Evolutionary conservation across 2,888 invertebrate genomes (phyloP).

Genomic region (Eupithecia tripunctaria): DNA sequence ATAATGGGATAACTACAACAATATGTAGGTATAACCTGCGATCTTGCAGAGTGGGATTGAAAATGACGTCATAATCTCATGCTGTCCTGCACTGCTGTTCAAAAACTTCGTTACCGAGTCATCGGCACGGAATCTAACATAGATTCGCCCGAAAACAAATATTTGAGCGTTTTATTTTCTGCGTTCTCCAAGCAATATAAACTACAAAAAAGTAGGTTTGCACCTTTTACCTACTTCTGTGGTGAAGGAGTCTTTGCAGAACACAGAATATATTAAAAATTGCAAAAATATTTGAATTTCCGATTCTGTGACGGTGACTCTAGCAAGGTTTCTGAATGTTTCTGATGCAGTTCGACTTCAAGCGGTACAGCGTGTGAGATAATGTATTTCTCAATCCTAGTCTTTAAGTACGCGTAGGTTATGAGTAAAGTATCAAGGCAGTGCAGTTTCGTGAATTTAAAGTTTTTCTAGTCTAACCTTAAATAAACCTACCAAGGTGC

Average conservation of each 20-base stretch:
- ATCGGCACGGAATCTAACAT: too few relatives aligned
- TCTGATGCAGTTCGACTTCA: not conserved
- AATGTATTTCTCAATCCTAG: not conserved
- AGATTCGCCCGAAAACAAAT: too few relatives aligned
- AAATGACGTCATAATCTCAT: not conserved
- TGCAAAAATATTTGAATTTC: too few relatives aligned
- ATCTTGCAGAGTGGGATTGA: not conserved
- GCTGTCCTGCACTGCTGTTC: not conserved
- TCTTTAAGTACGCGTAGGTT: not conserved
- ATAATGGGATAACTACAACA: not conserved
- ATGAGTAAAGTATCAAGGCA: not conserved
- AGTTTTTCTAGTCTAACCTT: not conserved
- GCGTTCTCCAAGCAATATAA: too few relatives aligned
- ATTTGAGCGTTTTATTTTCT: too few relatives aligned
- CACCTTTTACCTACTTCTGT: too few relatives aligned
- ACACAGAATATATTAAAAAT: too few relatives aligned
- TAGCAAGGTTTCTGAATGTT: too few relatives aligned
- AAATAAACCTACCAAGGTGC: conserved; percentile 2
- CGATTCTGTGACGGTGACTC: too few relatives aligned
- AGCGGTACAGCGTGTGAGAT: not conserved
- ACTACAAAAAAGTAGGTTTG: too few relatives aligned
- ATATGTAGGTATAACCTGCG: not conserved
- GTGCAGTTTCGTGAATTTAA: not conserved
- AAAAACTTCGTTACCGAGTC: too few relatives aligned
- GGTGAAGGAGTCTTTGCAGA: too few relatives aligned